Evolutionary conservation across 2,888 invertebrate genomes (phyloP).

Genomic region (Apodemia zela): DNA sequence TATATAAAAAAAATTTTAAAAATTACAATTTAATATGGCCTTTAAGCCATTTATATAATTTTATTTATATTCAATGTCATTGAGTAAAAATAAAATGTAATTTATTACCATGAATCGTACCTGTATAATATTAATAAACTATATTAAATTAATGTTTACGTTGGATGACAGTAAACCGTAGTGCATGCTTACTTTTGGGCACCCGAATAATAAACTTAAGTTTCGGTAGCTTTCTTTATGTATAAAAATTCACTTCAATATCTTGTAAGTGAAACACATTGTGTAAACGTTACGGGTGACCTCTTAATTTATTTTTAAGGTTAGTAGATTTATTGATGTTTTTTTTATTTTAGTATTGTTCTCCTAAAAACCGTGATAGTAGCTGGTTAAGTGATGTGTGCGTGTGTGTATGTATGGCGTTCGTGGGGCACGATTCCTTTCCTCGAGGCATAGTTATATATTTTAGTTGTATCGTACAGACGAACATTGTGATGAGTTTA

Average conservation of each 20-base stretch:
- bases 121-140: too few species aligned
- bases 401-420: constrained; percentile 64
- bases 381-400: constrained; percentile 69
- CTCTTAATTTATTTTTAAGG: constrained; percentile 75
- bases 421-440: constrained; percentile 71
- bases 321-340: constrained; percentile 70
- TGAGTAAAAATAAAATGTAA: too few species aligned
- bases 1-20: too few species aligned
- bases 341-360: constrained; percentile 62
- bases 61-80: too few species aligned
- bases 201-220: constrained; percentile 26
- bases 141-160: background rate
- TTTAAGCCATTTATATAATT: too few species aligned
- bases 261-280: constrained; percentile 67
- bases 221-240: constrained; percentile 48
- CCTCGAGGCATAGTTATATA: constrained; percentile 58
- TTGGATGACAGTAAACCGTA: background rate
- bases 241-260: constrained; percentile 45
- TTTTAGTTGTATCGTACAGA: constrained; percentile 51
- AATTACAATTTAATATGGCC: too few species aligned
- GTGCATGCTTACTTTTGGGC: constrained; percentile 11
- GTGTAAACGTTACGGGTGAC: constrained; percentile 58
- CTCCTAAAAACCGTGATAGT: constrained; percentile 78
- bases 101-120: too few species aligned
- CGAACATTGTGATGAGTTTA: constrained; percentile 62